Conservation (phyloP, 2,888 invertebrate species). For the Fragum whitleyi region DNA sequence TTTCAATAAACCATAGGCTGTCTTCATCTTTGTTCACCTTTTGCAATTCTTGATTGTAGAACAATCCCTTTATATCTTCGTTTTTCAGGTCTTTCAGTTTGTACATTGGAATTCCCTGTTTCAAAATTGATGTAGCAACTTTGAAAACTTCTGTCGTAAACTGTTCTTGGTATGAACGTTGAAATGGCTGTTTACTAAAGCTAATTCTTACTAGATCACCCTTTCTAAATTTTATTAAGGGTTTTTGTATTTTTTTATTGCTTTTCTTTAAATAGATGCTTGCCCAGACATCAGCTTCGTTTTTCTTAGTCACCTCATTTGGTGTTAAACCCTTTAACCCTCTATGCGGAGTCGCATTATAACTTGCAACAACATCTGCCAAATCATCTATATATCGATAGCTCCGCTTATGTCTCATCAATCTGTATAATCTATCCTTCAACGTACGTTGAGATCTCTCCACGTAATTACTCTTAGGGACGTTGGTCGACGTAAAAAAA, state of each 20-base stretch:
- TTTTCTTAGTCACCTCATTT: too few relatives aligned
- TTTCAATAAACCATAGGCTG: constrained; percentile 55
- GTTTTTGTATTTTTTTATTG: constrained; percentile 28
- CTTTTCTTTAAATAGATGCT: constrained; percentile 23
- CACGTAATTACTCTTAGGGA: constrained; percentile 52
- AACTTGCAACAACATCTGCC: constrained; percentile 39
- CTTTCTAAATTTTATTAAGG: constrained; percentile 36
- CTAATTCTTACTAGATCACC: constrained; percentile 49
- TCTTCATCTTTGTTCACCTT: constrained; percentile 57
- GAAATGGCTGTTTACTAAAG: constrained; percentile 52
- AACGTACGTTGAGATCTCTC: too few relatives aligned
- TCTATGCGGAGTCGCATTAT: constrained; percentile 51
- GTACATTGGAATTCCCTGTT: constrained; percentile 42
- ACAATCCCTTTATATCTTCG: constrained; percentile 39
- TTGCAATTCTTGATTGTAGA: constrained; percentile 44
- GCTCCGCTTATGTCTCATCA: constrained; percentile 51
- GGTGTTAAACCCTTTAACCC: constrained; percentile 45
- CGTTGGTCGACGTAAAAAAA: constrained; percentile 51
- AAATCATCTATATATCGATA: constrained; percentile 53
- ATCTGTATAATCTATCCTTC: constrained; percentile 49
- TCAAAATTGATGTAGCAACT: constrained; percentile 19
- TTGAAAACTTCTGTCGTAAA: constrained; percentile 54
- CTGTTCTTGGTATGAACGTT: constrained; percentile 56
- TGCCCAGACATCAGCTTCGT: too few relatives aligned
- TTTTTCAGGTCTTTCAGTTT: constrained; percentile 3